Evolutionary conservation across 2,113 vertebrate species (phyloP).

Genomic region (Marmota flaviventris): DNA sequence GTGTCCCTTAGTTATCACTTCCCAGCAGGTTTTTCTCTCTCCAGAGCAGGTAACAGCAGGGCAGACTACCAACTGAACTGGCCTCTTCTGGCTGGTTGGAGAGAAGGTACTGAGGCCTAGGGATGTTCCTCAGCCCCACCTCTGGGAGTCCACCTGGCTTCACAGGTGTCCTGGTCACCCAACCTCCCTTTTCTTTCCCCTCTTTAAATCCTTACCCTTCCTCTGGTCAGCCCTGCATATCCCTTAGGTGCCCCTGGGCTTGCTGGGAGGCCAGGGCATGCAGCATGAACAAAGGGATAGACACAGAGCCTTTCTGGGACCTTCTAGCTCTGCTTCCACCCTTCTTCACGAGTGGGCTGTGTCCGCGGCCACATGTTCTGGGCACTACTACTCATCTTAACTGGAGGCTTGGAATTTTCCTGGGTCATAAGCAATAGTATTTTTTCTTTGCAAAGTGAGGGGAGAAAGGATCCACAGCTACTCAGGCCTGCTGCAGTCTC

Average conservation of each 20-base stretch:
- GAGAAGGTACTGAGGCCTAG: background rate
- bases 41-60: background rate
- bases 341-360: background rate
- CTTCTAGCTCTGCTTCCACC: background rate
- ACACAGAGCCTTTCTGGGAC: background rate
- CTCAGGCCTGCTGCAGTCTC: background rate
- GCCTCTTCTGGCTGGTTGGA: background rate
- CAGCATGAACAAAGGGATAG: background rate
- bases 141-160: background rate
- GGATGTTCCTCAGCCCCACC: background rate
- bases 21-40: background rate
- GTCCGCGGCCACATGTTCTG: too few species aligned
- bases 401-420: background rate
- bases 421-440: background rate
- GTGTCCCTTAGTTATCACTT: background rate
- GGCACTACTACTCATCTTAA: background rate
- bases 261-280: background rate
- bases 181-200: background rate
- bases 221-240: background rate
- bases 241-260: background rate
- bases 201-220: background rate
- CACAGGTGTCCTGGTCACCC: background rate
- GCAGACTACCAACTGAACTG: background rate
- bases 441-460: background rate
- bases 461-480: background rate